Percentiles rank a stretch among this genome's conserved stretches.
These are phyloP conservation scores for Orchestia grillus DNA, from an alignment of 1,140 invertebrate species.

Conservation along the genomic window DNA sequence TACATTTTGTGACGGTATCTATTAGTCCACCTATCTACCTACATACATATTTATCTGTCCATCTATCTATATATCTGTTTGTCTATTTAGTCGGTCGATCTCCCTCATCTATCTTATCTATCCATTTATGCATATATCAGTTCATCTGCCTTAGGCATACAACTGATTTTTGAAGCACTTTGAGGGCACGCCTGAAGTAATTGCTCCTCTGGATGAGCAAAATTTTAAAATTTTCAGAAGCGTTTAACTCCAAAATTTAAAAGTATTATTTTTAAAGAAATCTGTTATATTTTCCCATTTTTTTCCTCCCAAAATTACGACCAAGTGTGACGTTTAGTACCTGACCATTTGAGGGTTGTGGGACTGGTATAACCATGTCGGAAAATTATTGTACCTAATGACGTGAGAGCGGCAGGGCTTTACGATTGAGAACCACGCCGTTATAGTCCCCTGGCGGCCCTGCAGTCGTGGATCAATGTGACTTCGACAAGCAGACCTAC, in stretches of 20 bases:
- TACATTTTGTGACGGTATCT: no score
- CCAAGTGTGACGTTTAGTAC: background rate
- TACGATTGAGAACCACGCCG: background rate
- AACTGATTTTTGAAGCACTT: background rate
- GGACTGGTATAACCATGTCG: background rate
- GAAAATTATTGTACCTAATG: background rate
- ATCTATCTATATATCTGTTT: no score
- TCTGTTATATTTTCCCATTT: background rate
- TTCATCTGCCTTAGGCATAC: no score
- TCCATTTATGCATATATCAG: no score
- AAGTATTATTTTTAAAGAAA: background rate
- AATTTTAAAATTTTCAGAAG: background rate
- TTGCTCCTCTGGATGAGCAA: background rate
- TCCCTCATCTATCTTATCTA: no score
- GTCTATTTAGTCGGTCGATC: no score
- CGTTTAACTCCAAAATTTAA: background rate
- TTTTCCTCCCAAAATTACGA: background rate
- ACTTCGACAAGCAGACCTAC: background rate
- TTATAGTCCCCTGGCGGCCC: background rate
- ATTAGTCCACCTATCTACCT: no score
- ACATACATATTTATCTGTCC: no score
- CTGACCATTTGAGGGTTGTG: background rate
- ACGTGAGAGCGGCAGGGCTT: background rate
- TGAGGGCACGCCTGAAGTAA: background rate
- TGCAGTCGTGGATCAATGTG: background rate